Evolutionary conservation across 2,888 invertebrate genomes (phyloP).

Genomic region (Smittia aterrima): DNA sequence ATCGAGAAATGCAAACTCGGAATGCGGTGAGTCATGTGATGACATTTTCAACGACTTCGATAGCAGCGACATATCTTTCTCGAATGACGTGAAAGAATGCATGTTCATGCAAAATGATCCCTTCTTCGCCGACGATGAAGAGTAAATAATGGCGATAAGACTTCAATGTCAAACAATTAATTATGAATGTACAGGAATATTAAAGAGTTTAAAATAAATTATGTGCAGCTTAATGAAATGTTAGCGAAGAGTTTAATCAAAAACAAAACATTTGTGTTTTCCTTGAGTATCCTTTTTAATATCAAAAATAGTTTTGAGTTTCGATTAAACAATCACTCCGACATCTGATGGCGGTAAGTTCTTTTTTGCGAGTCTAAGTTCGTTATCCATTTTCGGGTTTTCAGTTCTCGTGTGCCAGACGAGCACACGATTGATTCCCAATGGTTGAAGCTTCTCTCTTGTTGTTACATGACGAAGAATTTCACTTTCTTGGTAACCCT

Average conservation of each 20-base stretch:
- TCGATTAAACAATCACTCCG: constrained; percentile 60
- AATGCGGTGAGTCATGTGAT: constrained; percentile 7
- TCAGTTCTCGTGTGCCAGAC: constrained; percentile 99
- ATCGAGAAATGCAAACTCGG: neutral
- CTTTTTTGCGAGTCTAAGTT: constrained; percentile 57
- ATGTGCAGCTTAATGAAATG: constrained; percentile 8
- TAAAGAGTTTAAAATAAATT: neutral
- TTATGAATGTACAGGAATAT: neutral
- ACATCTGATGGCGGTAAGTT: constrained; percentile 58
- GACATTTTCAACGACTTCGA: constrained; percentile 22
- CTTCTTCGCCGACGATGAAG: neutral
- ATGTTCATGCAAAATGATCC: constrained; percentile 24
- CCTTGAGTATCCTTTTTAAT: too few relatives aligned
- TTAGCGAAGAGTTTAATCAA: neutral
- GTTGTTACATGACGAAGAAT: constrained; percentile 73
- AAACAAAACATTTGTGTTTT: neutral
- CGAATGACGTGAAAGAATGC: neutral
- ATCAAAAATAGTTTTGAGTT: constrained; percentile 4
- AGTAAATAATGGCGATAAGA: neutral
- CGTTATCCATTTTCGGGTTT: constrained; percentile 72
- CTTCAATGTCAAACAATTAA: neutral
- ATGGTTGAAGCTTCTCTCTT: constrained; percentile 78
- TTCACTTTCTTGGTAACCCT: constrained; percentile 87
- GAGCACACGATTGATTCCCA: constrained; percentile 88
- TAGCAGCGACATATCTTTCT: neutral